Evolutionary conservation across 2,888 invertebrate genomes (phyloP).

Genomic region (Parnassius mnemosyne): DNA sequence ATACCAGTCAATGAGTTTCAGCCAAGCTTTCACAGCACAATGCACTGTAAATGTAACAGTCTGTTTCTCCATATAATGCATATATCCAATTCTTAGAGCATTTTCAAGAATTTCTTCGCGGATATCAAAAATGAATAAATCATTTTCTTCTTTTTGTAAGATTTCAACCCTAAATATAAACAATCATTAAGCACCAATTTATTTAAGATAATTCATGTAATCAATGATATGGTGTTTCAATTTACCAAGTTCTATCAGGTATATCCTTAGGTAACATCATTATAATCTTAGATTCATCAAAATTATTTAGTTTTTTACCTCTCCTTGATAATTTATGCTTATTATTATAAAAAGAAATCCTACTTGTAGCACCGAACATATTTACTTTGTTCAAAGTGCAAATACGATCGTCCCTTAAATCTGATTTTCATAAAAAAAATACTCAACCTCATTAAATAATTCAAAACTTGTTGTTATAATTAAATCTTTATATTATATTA

Average conservation of each 20-base stretch:
- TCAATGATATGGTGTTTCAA: not conserved
- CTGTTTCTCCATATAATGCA: conserved; percentile 63
- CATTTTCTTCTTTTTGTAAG: conserved; percentile 66
- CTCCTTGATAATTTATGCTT: conserved; percentile 58
- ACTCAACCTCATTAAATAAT: too few relatives aligned
- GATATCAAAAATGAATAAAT: conserved; percentile 61
- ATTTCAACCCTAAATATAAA: conserved; percentile 59
- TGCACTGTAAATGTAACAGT: conserved; percentile 55
- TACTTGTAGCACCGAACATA: conserved; percentile 8
- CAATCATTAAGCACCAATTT: not conserved
- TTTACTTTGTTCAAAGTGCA: too few relatives aligned
- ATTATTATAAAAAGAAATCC: conserved; percentile 28
- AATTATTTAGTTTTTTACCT: conserved; percentile 55
- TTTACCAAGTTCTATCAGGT: conserved; percentile 65
- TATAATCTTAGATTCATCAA: conserved; percentile 57
- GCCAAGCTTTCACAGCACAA: conserved; percentile 66
- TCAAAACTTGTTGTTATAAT: too few relatives aligned
- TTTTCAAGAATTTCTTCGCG: conserved; percentile 68
- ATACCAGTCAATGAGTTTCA: conserved; percentile 66
- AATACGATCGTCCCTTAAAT: too few relatives aligned
- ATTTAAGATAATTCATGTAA: not conserved
- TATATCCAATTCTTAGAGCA: conserved; percentile 52
- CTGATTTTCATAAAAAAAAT: too few relatives aligned
- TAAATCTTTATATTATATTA: too few relatives aligned
- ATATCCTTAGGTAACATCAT: conserved; percentile 64